phyloP scores from a whole-genome alignment of 1,140 invertebrate species.

The Wasmannia auropunctata region DNA sequence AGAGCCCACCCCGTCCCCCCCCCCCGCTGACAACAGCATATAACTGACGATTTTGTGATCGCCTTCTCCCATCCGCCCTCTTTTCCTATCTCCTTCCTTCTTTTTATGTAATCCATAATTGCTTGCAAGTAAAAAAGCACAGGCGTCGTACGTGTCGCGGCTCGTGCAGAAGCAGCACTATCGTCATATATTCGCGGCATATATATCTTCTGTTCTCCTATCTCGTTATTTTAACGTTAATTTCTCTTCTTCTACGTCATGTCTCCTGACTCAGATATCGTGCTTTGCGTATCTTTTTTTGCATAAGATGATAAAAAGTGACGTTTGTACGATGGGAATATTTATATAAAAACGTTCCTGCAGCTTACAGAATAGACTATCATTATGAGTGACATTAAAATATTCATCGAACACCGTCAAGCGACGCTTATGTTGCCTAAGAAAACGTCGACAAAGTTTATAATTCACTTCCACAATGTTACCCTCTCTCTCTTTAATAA shows the following conservation, averaged over 20 bases:
- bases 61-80: not conserved
- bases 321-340: not conserved
- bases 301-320: not conserved
- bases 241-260: not conserved
- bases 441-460: not conserved
- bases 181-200: conserved; percentile 16
- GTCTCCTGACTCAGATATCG: not conserved
- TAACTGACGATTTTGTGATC: conserved; percentile 17
- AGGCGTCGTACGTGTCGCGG: conserved; percentile 49
- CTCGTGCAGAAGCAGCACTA: conserved; percentile 58
- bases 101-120: conserved; percentile 60
- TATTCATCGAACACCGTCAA: conserved; percentile 19
- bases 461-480: not conserved
- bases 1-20: not conserved
- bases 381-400: not conserved
- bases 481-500: not conserved
- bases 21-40: not conserved
- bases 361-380: not conserved
- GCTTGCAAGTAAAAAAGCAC: conserved; percentile 67
- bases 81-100: not conserved
- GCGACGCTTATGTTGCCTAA: not conserved
- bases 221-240: not conserved
- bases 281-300: conserved; percentile 1
- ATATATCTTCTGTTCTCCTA: conserved; percentile 8
- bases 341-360: not conserved